These are phyloP conservation scores for Cheilosia scutellata DNA, from an alignment of 2,888 invertebrate genomes.

Conservation along the genomic window DNA sequence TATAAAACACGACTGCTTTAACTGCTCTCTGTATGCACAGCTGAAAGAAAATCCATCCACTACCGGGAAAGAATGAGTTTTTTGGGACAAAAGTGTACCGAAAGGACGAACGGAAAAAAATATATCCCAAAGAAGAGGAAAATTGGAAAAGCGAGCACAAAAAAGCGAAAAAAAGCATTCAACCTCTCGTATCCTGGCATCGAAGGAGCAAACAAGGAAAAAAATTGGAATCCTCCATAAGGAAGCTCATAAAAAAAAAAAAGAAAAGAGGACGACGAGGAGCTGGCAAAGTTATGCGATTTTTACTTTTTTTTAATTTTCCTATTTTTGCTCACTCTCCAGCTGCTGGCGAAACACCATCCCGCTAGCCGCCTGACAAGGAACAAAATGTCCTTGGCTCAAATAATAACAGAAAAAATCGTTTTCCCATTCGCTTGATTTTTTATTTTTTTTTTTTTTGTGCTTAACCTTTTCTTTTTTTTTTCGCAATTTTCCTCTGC, in stretches of 20 bases:
- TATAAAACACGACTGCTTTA: conserved; percentile 67
- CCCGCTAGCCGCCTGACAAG: conserved; percentile 34
- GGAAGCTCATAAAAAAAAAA: conserved; percentile 52
- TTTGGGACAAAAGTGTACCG: conserved; percentile 70
- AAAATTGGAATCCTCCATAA: conserved; percentile 54
- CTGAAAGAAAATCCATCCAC: conserved; percentile 73
- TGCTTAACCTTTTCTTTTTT: conserved; percentile 12
- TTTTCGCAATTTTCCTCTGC: conserved; percentile 61
- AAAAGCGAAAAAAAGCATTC: conserved; percentile 38
- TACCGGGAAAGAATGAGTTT: conserved; percentile 63
- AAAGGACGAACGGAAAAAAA: conserved; percentile 36
- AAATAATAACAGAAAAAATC: conserved; percentile 74
- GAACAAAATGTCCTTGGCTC: conserved; percentile 74
- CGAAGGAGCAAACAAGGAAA: conserved; percentile 67
- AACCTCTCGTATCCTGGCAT: conserved; percentile 59
- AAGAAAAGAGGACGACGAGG: conserved; percentile 27
- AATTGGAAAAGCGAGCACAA: conserved; percentile 65
- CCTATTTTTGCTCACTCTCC: conserved; percentile 59
- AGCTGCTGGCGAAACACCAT: conserved; percentile 46
- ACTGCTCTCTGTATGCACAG: conserved; percentile 61
- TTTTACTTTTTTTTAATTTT: conserved; percentile 65
- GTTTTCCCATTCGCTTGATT: conserved; percentile 63
- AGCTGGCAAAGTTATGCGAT: conserved; percentile 71
- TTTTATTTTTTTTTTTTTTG: neutral
- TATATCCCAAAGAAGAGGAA: conserved; percentile 56